Percentiles rank a stretch among this genome's conserved stretches.
Conservation (phyloP, 2,797 vertebrate species). For the Phrynocephalus forsythii region DNA sequence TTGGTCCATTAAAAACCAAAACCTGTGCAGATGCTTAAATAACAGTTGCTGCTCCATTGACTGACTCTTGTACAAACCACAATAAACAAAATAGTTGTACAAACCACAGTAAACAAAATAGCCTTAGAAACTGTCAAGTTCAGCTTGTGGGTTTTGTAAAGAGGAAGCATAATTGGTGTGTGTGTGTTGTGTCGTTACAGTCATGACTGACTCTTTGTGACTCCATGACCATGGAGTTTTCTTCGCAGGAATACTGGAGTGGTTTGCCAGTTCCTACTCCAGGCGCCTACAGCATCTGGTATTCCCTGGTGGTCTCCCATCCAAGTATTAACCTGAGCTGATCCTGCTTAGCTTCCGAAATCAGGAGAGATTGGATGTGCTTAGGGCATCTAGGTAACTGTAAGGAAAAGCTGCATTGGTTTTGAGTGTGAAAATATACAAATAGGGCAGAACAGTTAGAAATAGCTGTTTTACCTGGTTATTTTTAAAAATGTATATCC, state of each 20-base stretch:
- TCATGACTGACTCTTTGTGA: no score
- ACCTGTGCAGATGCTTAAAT: conserved; percentile 45
- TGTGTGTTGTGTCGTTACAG: no score
- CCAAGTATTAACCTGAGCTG: no score
- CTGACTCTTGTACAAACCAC: conserved; percentile 32
- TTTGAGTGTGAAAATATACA: conserved; percentile 22
- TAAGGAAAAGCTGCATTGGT: conserved; percentile 21
- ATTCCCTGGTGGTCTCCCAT: no score
- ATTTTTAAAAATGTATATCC: background rate
- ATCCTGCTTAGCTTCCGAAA: no score
- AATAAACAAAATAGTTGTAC: conserved; percentile 11
- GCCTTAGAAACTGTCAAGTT: conserved; percentile 7
- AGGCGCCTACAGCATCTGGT: no score
- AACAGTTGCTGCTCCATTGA: conserved; percentile 41
- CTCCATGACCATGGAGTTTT: no score
- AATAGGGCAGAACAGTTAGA: background rate
- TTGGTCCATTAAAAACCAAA: conserved; percentile 37
- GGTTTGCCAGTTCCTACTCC: no score
- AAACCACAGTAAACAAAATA: conserved; percentile 27
- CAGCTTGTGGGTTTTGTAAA: background rate
- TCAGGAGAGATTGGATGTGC: no score
- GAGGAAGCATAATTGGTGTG: background rate
- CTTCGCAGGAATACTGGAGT: no score
- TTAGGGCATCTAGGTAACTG: background rate
- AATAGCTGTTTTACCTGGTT: background rate